phyloP scores from a whole-genome alignment of 2,113 vertebrate species.

The Corythornis cristatus region DNA sequence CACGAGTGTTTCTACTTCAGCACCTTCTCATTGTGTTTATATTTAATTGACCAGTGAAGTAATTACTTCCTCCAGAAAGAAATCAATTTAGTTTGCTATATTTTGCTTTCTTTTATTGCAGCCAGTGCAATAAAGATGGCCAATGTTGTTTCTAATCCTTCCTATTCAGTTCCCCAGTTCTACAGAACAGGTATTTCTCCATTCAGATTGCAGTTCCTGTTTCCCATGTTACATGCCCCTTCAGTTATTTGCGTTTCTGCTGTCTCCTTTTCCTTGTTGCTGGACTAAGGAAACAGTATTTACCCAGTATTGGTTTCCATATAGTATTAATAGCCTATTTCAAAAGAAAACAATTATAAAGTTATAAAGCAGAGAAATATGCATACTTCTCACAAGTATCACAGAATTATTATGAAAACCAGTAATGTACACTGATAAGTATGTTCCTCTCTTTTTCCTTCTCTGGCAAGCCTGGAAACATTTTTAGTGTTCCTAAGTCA shows the following conservation, averaged over 20 bases:
- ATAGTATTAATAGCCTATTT: not conserved
- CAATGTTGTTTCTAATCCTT: not conserved
- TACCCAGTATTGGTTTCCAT: not conserved
- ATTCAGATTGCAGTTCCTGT: not conserved
- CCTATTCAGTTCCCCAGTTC: not conserved
- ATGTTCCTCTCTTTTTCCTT: not conserved
- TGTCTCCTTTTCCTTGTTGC: not conserved
- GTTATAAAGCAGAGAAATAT: not conserved
- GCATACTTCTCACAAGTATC: not conserved
- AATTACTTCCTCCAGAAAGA: conserved; percentile 54
- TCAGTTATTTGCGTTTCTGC: not conserved
- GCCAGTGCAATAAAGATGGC: not conserved
- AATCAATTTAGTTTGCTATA: conserved; percentile 36
- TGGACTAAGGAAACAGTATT: not conserved
- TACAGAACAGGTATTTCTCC: not conserved
- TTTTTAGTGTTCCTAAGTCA: not conserved
- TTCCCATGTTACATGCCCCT: not conserved
- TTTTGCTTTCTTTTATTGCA: conserved; percentile 18
- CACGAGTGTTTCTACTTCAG: not conserved
- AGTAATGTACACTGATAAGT: rapidly evolving
- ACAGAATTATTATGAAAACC: not conserved
- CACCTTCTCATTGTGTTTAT: conserved; percentile 29
- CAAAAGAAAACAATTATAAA: not conserved
- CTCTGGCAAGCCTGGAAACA: not conserved
- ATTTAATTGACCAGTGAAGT: conserved; percentile 56